Conservation (phyloP, 2,888 invertebrate genomes). For the Ommatoiulus sabulosus region DNA sequence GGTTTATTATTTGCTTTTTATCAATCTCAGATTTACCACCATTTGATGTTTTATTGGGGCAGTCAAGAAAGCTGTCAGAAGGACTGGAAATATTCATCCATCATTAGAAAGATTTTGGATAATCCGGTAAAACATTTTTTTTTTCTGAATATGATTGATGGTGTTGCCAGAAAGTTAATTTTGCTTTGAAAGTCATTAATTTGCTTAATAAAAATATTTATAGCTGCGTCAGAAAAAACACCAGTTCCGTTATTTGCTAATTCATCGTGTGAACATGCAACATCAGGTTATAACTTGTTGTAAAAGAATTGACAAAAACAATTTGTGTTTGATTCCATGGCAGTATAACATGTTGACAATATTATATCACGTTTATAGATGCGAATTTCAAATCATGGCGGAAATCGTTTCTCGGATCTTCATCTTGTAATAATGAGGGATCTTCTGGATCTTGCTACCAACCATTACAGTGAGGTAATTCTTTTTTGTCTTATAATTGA, state of each 20-base stretch:
- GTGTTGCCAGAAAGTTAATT: no score
- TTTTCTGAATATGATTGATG: background rate
- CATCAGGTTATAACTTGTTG: constrained; percentile 56
- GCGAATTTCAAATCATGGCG: constrained; percentile 66
- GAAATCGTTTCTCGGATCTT: constrained; percentile 70
- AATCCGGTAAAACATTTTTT: constrained; percentile 37
- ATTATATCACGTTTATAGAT: no score
- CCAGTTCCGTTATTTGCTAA: constrained; percentile 31
- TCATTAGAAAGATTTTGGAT: constrained; percentile 14
- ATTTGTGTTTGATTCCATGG: no score
- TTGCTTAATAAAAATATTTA: background rate
- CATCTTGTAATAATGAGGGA: constrained; percentile 75
- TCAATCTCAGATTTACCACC: constrained; percentile 76
- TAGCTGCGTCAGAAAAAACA: constrained; percentile 3
- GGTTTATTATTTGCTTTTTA: constrained; percentile 55
- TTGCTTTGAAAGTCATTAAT: background rate
- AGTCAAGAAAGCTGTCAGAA: constrained; percentile 72
- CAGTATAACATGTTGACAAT: no score
- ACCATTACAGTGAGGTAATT: constrained; percentile 77
- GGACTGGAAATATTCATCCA: constrained; percentile 76
- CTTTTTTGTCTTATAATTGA: background rate
- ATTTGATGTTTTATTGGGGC: constrained; percentile 73
- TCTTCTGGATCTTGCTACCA: constrained; percentile 75
- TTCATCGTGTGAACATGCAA: constrained; percentile 49
- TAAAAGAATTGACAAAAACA: no score